Conservation (phyloP, 2,797 vertebrate genomes). For the Macropodus opercularis region DNA sequence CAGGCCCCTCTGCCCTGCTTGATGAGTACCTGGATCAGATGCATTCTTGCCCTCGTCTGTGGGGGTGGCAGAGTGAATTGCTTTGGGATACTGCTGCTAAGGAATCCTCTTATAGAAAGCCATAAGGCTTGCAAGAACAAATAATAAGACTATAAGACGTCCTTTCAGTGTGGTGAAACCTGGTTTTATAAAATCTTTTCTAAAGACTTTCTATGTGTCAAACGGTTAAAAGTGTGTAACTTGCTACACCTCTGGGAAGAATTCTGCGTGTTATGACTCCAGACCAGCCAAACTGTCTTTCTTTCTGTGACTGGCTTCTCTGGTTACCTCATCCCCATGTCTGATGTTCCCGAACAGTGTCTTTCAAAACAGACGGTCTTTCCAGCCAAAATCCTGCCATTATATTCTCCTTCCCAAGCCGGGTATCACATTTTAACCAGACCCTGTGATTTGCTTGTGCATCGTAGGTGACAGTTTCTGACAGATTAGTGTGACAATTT, state of each 20-base stretch:
- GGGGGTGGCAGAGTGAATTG: no score
- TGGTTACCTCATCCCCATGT: conserved; percentile 25
- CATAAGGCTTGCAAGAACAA: not conserved
- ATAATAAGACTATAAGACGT: no score
- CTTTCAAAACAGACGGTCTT: conserved; percentile 31
- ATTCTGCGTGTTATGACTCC: not conserved
- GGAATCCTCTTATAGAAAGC: conserved; percentile 7
- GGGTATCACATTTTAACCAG: conserved; percentile 58
- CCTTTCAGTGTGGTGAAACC: not conserved
- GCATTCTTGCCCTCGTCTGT: not conserved
- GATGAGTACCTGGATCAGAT: no score
- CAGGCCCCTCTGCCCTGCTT: no score
- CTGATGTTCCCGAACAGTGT: conserved; percentile 31
- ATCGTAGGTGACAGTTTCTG: conserved; percentile 48
- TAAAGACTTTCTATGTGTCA: not conserved
- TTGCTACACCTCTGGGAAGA: not conserved
- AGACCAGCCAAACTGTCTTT: not conserved
- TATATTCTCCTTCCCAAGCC: conserved; percentile 25
- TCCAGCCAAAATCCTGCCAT: conserved; percentile 7
- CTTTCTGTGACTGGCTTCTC: conserved; percentile 15
- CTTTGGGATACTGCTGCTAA: conserved; percentile 1
- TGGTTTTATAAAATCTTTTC: no score
- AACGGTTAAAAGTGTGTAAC: not conserved
- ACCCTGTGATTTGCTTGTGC: conserved; percentile 54
- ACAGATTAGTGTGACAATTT: conserved; percentile 69